A percentile compares a stretch with the other conserved stretches of the same genome.
phyloP scores from a whole-genome alignment of 2,113 vertebrate genomes.

The Chrysemys picta region DNA sequence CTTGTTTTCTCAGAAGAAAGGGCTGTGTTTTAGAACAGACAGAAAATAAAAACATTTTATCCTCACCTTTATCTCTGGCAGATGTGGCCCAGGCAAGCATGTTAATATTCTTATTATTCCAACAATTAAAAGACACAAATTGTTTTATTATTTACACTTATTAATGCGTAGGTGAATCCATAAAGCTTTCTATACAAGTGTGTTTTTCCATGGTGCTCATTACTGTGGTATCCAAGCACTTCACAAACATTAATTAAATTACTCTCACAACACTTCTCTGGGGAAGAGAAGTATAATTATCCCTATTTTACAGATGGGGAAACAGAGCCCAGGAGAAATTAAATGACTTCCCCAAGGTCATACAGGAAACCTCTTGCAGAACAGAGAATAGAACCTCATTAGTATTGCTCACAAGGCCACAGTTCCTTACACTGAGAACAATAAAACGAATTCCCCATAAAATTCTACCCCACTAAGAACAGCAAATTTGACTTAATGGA shows the following conservation, averaged over 20 bases:
- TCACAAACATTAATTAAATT: background rate
- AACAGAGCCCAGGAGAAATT: background rate
- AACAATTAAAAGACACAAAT: background rate
- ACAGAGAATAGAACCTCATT: background rate
- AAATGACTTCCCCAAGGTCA: background rate
- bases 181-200: background rate
- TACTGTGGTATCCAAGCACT: background rate
- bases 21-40: background rate
- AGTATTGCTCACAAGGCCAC: background rate
- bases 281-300: background rate
- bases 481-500: background rate
- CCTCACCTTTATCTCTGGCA: background rate
- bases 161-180: background rate
- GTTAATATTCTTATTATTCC: background rate
- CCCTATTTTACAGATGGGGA: background rate
- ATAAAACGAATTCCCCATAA: background rate
- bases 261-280: background rate
- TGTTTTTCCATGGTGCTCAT: background rate
- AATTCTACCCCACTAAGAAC: background rate
- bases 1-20: conserved; percentile 21
- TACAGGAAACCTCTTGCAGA: background rate
- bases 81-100: background rate
- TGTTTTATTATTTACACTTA: background rate
- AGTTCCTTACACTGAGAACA: background rate
- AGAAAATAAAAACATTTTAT: background rate